These are phyloP conservation scores for Synanthedon vespiformis DNA, from an alignment of 2,888 invertebrate genomes.

Conservation along the genomic window DNA sequence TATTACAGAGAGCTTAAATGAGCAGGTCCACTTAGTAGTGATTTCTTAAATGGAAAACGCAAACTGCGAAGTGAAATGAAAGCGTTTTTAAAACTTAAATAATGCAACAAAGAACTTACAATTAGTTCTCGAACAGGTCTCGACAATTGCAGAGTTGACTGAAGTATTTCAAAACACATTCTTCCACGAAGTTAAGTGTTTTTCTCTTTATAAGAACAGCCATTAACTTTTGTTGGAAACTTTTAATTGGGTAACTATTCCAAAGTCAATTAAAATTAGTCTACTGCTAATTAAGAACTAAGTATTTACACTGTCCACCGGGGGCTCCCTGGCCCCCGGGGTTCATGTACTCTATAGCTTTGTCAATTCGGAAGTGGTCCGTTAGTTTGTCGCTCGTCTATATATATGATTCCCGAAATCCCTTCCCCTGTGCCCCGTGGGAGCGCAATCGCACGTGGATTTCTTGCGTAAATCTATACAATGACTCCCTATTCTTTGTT, in stretches of 20 bases:
- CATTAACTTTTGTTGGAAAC: conserved; percentile 25
- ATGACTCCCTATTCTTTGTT: conserved; percentile 53
- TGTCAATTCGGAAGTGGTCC: conserved; percentile 45
- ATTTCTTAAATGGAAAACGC: too few relatives aligned
- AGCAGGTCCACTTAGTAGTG: too few relatives aligned
- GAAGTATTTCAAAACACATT: not conserved
- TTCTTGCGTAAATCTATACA: conserved; percentile 60
- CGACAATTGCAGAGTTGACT: not conserved
- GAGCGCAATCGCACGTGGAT: conserved; percentile 46
- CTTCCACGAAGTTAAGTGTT: not conserved
- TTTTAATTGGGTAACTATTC: conserved; percentile 37
- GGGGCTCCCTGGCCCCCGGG: conserved; percentile 47
- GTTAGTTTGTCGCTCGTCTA: conserved; percentile 22
- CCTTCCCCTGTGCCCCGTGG: conserved; percentile 53
- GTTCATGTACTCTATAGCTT: conserved; percentile 31
- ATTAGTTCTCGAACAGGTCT: not conserved
- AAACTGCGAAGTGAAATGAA: too few relatives aligned
- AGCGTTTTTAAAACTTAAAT: not conserved
- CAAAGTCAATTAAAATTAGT: conserved; percentile 5
- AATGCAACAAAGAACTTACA: not conserved
- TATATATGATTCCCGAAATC: conserved; percentile 47
- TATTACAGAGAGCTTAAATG: too few relatives aligned
- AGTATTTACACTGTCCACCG: conserved; percentile 18
- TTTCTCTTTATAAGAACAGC: conserved; percentile 2
- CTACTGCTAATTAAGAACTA: not conserved